Percentiles rank a stretch among this genome's conserved stretches.
These are phyloP conservation scores for Pherbina coryleti DNA, from an alignment of 2,888 invertebrate genomes.

Conservation along the genomic window DNA sequence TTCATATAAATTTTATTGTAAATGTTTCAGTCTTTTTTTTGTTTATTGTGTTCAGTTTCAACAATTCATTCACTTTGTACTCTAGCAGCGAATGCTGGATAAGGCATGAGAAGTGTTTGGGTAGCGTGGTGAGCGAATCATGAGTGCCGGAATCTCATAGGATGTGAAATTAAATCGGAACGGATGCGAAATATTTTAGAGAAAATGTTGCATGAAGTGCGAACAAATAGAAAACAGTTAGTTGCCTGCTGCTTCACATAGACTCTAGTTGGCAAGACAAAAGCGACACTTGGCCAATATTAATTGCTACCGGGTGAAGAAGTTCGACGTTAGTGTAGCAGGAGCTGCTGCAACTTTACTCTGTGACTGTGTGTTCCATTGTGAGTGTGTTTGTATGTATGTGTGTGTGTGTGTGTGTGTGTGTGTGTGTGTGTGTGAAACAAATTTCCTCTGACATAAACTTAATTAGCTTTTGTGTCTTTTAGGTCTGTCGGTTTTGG, in stretches of 20 bases:
- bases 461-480: slow-evolving; percentile 70
- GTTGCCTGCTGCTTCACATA: not conserved
- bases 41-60: not conserved
- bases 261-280: not conserved
- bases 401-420: not conserved
- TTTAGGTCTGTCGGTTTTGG: slow-evolving; percentile 43
- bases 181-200: slow-evolving; percentile 15
- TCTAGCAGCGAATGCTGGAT: not conserved
- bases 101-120: not conserved
- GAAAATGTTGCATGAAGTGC: slow-evolving; percentile 29
- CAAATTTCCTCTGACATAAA: slow-evolving; percentile 70
- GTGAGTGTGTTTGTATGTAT: not conserved
- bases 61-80: not conserved
- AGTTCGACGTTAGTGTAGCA: slow-evolving; percentile 37
- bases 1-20: slow-evolving; percentile 22
- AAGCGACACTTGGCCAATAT: slow-evolving; percentile 34
- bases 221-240: slow-evolving; percentile 29
- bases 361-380: not conserved
- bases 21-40: not conserved
- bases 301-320: slow-evolving; percentile 49
- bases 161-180: slow-evolving; percentile 17
- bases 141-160: not conserved
- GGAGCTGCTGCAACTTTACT: not conserved
- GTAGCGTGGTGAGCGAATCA: not conserved
- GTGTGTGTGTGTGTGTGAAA: slow-evolving; percentile 50